Evolutionary conservation across 1,140 invertebrate species (phyloP), one percentile per base, ranked within the genome.

Genomic region (Lepidurus apus): DNA sequence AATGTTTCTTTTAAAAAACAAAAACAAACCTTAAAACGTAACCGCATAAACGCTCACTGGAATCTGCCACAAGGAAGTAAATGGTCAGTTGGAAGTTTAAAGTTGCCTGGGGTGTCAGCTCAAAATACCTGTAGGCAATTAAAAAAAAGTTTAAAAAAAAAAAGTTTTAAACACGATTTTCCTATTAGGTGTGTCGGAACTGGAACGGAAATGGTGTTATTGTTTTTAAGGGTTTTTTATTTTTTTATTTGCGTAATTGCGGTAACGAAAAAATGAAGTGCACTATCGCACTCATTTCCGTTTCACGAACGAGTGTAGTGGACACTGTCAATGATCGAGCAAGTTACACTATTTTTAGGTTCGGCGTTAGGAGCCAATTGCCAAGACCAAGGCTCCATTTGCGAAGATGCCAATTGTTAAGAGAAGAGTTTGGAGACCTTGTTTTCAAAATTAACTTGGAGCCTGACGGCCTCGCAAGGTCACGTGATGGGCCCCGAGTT

Each of bases 401-500:
- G 53, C 53, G 21, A 65, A 65, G 53, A 21, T 65, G 53, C 53
- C 53, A 65, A 65, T 21, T 65, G 13, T 65, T 65, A 4, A 1
- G 53, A 65, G 53, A 65, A n/a, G 17, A 65, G 21, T 21, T 13
- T 21, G 53, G 17, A 47, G 21, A 13, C 53, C 9, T 65, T 13
- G 53, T 21, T 65, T 65, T 65, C 13, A 9, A 21, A 65, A 65
- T 65, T 65, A 65, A 21, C 53, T 65, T 65, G 21, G 53, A 65
- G 53, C 13, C 53, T 65, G 21, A 21, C 53, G 53, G 53, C 53
- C 53, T 65, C 21, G 53, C 53, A 65, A 65, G 53, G 53, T 65
- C 53, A 65, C 53, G 53, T 65, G 53, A 65, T 65, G n/a, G n/a
- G n/a, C n/a, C n/a, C n/a, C n/a, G n/a, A n/a, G n/a, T n/a, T n/a